These are phyloP conservation scores for Chaetops frenatus DNA, from an alignment of 2,113 vertebrate species.

Conservation along the genomic window DNA sequence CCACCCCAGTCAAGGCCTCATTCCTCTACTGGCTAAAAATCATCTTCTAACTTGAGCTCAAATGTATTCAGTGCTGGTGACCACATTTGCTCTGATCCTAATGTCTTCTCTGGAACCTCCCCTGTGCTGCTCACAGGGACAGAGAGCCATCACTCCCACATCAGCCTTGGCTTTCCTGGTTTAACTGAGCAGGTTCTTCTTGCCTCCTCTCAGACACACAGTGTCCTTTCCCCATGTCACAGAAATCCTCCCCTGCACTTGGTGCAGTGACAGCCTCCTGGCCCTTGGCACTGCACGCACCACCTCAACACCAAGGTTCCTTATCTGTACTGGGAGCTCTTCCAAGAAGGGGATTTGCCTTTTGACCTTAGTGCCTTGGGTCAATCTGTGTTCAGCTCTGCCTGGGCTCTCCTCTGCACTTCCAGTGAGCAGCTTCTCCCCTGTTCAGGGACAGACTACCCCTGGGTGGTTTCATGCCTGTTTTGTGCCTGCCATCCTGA, in stretches of 20 bases:
- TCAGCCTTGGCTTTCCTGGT: background rate
- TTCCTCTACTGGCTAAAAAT: background rate
- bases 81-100: background rate
- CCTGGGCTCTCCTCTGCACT: background rate
- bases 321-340: background rate
- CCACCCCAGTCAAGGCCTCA: background rate
- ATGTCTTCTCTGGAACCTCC: background rate
- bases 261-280: background rate
- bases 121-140: background rate
- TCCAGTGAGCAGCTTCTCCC: background rate
- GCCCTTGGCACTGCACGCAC: background rate
- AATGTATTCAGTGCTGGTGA: background rate
- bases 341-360: conserved; percentile 26
- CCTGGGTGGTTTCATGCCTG: background rate
- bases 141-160: background rate
- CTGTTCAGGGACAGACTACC: background rate
- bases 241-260: background rate
- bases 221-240: accelerated
- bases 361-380: background rate
- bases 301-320: background rate
- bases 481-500: background rate
- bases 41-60: background rate
- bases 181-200: background rate
- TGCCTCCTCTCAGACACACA: background rate
- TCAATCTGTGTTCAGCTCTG: conserved; percentile 8